Percentiles rank a stretch among this genome's conserved stretches.
These are phyloP conservation scores for Autographa gamma DNA, from an alignment of 2,888 invertebrate species.

Conservation along the genomic window DNA sequence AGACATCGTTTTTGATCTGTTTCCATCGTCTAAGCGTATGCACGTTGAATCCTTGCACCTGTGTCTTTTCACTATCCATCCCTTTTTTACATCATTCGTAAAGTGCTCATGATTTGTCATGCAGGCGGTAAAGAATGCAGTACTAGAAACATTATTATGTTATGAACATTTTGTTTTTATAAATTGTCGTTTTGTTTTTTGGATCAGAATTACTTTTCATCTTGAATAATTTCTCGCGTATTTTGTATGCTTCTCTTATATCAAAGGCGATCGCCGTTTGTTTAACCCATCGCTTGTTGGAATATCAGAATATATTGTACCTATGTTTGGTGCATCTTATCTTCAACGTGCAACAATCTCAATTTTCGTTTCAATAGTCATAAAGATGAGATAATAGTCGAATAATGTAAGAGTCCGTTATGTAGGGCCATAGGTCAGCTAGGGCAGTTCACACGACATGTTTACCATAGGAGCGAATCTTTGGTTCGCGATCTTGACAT, in stretches of 20 bases:
- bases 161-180: background rate
- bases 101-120: background rate
- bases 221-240: background rate
- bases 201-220: background rate
- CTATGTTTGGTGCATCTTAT: background rate
- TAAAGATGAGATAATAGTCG: slow-evolving; percentile 32
- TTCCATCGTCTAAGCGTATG: background rate
- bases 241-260: background rate
- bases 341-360: background rate
- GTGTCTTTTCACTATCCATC: background rate
- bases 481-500: slow-evolving; percentile 79
- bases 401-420: slow-evolving; percentile 60
- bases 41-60: background rate
- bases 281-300: background rate
- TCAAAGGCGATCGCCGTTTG: background rate
- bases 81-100: slow-evolving; percentile 5
- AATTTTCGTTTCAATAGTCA: background rate
- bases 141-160: background rate
- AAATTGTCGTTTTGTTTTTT: background rate
- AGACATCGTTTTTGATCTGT: background rate
- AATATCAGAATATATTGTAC: background rate
- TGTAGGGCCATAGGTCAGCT: slow-evolving; percentile 57
- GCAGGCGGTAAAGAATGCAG: slow-evolving; percentile 2
- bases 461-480: slow-evolving; percentile 79
- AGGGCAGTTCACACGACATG: slow-evolving; percentile 69